Evolutionary conservation across 1,140 invertebrate genomes (phyloP).

Genomic region (Littorina saxatilis): DNA sequence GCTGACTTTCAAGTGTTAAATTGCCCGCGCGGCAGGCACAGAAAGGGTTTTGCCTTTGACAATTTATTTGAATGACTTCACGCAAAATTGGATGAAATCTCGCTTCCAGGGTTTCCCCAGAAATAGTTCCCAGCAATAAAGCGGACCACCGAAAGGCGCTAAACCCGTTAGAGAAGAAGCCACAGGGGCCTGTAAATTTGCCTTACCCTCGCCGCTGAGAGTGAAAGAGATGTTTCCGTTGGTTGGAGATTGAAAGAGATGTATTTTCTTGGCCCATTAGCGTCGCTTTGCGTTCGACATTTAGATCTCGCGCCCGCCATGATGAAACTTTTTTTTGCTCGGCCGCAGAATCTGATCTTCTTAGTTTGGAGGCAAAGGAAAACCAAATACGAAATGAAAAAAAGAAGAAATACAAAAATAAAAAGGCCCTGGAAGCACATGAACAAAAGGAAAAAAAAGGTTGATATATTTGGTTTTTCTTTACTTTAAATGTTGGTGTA

Average conservation of each 20-base stretch:
- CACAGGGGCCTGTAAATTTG: not conserved
- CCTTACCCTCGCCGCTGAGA: not conserved
- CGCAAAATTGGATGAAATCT: constrained; percentile 34
- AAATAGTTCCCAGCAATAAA: not conserved
- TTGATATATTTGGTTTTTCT: too few species aligned
- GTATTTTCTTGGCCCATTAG: not conserved
- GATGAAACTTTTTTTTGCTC: too few species aligned
- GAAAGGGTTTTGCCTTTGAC: constrained; percentile 24
- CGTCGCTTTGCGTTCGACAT: not conserved
- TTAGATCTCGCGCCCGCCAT: too few species aligned
- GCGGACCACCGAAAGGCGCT: not conserved
- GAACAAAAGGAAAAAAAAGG: too few species aligned
- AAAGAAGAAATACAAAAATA: too few species aligned
- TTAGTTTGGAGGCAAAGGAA: too few species aligned
- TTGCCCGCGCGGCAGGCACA: not conserved
- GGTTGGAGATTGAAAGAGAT: not conserved
- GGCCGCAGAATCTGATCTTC: too few species aligned
- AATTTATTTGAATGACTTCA: constrained; percentile 35
- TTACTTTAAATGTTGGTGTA: too few species aligned
- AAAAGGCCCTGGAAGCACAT: too few species aligned
- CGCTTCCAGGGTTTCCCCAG: not conserved
- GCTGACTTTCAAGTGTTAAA: constrained; percentile 27
- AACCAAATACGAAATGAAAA: too few species aligned
- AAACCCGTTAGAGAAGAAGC: not conserved
- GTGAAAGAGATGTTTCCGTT: constrained; percentile 1